A percentile compares a stretch with the other conserved stretches of the same genome.
Evolutionary conservation across 2,888 invertebrate species (phyloP).

Genomic region (Rhingia campestris): DNA sequence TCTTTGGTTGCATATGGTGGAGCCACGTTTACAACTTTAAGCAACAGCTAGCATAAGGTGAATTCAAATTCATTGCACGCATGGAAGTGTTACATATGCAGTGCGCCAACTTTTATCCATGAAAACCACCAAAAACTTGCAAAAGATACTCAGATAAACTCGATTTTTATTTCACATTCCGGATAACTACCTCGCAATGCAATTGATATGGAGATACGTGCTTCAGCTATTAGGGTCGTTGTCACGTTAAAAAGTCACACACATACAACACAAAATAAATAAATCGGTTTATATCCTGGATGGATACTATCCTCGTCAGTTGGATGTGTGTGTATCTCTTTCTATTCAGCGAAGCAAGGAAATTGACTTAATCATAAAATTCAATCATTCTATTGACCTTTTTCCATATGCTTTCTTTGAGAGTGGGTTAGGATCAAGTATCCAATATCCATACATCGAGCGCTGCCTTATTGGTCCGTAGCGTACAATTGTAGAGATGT

Average conservation of each 20-base stretch:
- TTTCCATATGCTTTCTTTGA: slow-evolving; percentile 22
- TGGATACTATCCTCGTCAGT: slow-evolving; percentile 14
- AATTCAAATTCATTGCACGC: slow-evolving; percentile 55
- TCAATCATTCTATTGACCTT: slow-evolving; percentile 75
- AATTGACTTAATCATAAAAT: slow-evolving; percentile 75
- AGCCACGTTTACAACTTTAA: slow-evolving; percentile 55
- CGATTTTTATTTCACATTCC: slow-evolving; percentile 27
- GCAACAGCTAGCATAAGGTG: slow-evolving; percentile 34
- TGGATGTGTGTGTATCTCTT: slow-evolving; percentile 28
- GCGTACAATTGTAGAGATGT: slow-evolving; percentile 64
- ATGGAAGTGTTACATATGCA: slow-evolving; percentile 51
- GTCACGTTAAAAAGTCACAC: slow-evolving; percentile 61
- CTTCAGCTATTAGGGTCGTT: slow-evolving; percentile 13
- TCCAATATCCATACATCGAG: neutral
- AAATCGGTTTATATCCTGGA: slow-evolving; percentile 67
- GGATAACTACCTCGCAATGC: neutral
- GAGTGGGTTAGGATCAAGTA: slow-evolving; percentile 22
- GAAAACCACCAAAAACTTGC: slow-evolving; percentile 61
- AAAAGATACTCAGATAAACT: slow-evolving; percentile 59
- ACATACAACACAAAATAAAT: slow-evolving; percentile 51
- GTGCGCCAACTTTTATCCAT: slow-evolving; percentile 36
- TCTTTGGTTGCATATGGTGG: slow-evolving; percentile 53
- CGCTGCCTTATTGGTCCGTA: slow-evolving; percentile 58
- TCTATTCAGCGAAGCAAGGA: slow-evolving; percentile 44
- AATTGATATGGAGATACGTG: slow-evolving; percentile 39